phyloP scores from a whole-genome alignment of 92 coral and sea anemone genomes.

The Hydrozoanthus gracilis region DNA sequence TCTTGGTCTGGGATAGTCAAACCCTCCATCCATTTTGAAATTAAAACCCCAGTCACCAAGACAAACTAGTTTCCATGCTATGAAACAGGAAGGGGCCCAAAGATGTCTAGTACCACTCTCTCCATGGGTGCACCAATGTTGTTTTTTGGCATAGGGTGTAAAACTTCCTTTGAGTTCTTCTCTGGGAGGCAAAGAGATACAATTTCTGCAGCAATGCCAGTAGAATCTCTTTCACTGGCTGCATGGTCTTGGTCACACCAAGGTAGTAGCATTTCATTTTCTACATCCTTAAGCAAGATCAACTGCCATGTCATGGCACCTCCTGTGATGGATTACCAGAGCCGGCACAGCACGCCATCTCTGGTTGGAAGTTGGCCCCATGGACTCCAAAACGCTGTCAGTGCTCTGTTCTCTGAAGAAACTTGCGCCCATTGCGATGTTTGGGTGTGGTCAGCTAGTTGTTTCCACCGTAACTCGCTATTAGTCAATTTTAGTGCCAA shows the following conservation, averaged over 20 bases:
- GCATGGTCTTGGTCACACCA: conserved; percentile 43
- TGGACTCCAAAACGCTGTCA: conserved; percentile 37
- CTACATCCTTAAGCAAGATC: conserved; percentile 13
- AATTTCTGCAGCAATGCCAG: conserved; percentile 47
- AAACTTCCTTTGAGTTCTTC: conserved; percentile 26
- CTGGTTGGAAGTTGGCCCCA: conserved; percentile 12
- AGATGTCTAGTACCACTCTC: conserved; percentile 46
- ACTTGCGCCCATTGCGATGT: conserved; percentile 36
- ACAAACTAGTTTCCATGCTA: conserved; percentile 49
- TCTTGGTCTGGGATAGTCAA: conserved; percentile 39
- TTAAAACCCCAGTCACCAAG: conserved; percentile 43
- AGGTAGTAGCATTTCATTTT: conserved; percentile 27
- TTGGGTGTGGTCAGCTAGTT: neutral
- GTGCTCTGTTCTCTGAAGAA: neutral
- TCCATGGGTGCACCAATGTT: conserved; percentile 56
- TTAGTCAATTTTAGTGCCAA: neutral
- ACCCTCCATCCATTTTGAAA: conserved; percentile 42
- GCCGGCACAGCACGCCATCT: conserved; percentile 43
- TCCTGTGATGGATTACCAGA: conserved; percentile 41
- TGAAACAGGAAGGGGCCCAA: conserved; percentile 36
- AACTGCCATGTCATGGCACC: conserved; percentile 36
- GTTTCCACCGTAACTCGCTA: neutral
- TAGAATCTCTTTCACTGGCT: conserved; percentile 40
- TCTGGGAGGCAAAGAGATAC: conserved; percentile 37
- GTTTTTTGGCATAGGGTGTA: conserved; percentile 32